A percentile compares a stretch with the other conserved stretches of the same genome.
Conservation (phyloP, 64 coral and sea anemone species). For the Hydrozoanthus tunicans region DNA sequence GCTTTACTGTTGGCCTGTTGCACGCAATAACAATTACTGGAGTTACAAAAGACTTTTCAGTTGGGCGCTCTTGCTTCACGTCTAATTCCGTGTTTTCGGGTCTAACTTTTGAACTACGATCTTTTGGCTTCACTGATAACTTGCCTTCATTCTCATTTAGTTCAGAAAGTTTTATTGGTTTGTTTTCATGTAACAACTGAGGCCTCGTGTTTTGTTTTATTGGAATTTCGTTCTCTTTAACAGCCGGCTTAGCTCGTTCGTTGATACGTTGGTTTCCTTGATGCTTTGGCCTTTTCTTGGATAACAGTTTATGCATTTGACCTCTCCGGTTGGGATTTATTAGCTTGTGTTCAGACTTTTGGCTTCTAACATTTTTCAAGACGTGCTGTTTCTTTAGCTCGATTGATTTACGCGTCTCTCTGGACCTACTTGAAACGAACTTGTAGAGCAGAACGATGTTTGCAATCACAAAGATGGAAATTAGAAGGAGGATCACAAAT, state of each 20-base stretch:
- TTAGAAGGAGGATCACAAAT: slow-evolving; percentile 5
- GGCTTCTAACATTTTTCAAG: neutral
- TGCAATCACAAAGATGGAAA: slow-evolving; percentile 38
- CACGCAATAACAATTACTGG: slow-evolving; percentile 85
- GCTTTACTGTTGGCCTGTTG: slow-evolving; percentile 82
- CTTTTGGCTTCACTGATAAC: neutral
- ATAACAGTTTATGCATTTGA: neutral
- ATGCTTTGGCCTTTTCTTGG: neutral
- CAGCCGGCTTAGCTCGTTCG: neutral
- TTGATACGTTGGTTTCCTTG: neutral
- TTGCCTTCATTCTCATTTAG: neutral
- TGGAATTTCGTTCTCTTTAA: neutral
- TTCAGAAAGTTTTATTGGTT: neutral
- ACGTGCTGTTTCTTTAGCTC: neutral
- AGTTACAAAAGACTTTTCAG: slow-evolving; percentile 23
- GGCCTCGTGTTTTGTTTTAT: neutral
- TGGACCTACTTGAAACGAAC: slow-evolving; percentile 26
- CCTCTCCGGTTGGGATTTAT: neutral
- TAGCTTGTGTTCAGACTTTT: neutral
- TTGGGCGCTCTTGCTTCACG: neutral
- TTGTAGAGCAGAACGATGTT: slow-evolving; percentile 55
- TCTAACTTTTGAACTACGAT: neutral
- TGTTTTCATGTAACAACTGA: neutral
- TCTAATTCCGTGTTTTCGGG: neutral
- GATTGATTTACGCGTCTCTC: neutral